Evolutionary conservation across 2,797 vertebrate species (phyloP).

Genomic region (Calcarius lapponicus): DNA sequence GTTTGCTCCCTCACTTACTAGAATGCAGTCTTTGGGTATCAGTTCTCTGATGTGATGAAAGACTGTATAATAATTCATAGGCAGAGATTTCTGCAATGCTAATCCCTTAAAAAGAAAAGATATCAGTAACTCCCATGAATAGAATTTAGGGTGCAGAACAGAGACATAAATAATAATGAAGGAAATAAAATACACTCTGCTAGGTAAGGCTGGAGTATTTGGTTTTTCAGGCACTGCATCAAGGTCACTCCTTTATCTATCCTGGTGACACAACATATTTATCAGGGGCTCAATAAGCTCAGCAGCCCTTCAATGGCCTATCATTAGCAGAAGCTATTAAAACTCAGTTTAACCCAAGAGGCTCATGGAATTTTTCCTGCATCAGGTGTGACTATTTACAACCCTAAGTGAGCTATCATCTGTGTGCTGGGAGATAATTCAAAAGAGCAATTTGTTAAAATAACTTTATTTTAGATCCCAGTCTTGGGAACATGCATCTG

Average conservation of each 20-base stretch:
- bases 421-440: not conserved
- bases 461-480: not conserved
- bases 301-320: not conserved
- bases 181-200: not conserved
- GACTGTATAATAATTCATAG: slow-evolving; percentile 96
- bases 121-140: not conserved
- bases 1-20: slow-evolving; percentile 96
- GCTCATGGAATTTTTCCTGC: not conserved
- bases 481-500: not conserved
- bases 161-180: not conserved
- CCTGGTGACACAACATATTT: not conserved
- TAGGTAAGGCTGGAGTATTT: not conserved
- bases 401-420: not conserved
- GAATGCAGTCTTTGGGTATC: slow-evolving; percentile 88
- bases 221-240: not conserved
- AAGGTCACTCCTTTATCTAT: not conserved
- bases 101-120: slow-evolving; percentile 76
- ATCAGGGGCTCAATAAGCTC: not conserved
- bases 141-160: not conserved
- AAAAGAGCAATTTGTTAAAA: not conserved
- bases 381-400: not conserved
- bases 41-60: slow-evolving; percentile 88
- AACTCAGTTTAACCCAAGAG: not conserved
- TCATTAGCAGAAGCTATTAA: not conserved
- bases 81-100: slow-evolving; percentile 78